phyloP scores from a whole-genome alignment of 2,113 vertebrate species.

The Cygnus atratus region DNA sequence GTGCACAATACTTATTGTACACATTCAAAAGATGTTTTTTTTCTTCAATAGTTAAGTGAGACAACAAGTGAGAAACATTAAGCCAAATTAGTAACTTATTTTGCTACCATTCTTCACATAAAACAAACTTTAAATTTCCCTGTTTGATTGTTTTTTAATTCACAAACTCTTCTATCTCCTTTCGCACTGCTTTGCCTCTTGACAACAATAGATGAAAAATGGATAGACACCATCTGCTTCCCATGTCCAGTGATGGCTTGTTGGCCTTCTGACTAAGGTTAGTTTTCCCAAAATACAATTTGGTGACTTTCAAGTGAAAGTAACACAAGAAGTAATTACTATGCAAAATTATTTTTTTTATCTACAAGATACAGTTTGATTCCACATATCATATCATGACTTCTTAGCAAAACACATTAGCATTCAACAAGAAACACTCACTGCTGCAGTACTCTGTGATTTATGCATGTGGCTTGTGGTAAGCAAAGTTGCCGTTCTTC shows the following conservation, averaged over 20 bases:
- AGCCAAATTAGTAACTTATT: neutral
- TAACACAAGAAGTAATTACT: neutral
- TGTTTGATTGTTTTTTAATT: neutral
- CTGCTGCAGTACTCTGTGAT: neutral
- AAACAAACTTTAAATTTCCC: neutral
- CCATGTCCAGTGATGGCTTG: neutral
- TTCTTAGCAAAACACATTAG: neutral
- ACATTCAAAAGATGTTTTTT: neutral
- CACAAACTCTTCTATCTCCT: neutral
- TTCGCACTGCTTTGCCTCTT: neutral
- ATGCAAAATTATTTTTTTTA: neutral
- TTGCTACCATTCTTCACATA: neutral
- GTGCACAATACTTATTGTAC: neutral
- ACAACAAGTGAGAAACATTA: neutral
- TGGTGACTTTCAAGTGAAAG: neutral
- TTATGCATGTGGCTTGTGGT: neutral
- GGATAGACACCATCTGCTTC: neutral
- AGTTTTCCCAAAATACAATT: neutral
- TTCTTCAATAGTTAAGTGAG: neutral
- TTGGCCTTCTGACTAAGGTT: neutral
- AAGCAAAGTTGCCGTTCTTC: neutral
- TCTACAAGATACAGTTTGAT: neutral
- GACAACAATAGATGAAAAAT: neutral
- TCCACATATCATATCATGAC: neutral
- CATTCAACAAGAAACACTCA: neutral